Evolutionary conservation across 2,113 vertebrate species (phyloP), one percentile per base, ranked within the genome.

Genomic region (Pelusios castaneus): DNA sequence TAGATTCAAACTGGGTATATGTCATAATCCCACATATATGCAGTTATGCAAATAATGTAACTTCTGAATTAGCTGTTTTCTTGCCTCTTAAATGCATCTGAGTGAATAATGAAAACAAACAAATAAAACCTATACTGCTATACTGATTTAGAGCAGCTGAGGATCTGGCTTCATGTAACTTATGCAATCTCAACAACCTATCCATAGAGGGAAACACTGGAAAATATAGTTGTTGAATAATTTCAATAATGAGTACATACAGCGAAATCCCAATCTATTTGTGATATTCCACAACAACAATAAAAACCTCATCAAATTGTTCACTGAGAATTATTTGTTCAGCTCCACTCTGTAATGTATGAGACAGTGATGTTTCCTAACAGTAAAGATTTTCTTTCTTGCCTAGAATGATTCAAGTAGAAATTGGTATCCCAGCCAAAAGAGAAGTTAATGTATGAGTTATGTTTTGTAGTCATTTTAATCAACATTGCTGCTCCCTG

Each of bases 341-440:
- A 73, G 92, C 95, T 85, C 92, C 1, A 82, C 45, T 92, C 95
- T 91, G 93, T 95, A 96, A 95, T 94, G 94, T 95, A 94, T 96
- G 95, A 97, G 95, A 92, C 89, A 92, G 94, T 93, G 93, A 96
- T 95, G 93, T 95, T 97, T 97, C 95, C 77, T 31, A 82, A 87
- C 78, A 97, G 89, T 52, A 88, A 94, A 95, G 93, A 93, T 97
- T 96, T 97, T 96, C 94, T 93, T 97, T 96, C 94, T 96, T 91
- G 88, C 92, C 95, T 55, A 92, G 91, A 97, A 94, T 92, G 96
- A 90, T 93, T 96, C 73, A 29, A 80, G 80, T 91, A 96, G 91
- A 96, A n/a, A 97, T 96, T 95, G 89, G 97, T 96, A 97, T 97
- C 97, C 96, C 92, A 97, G 93, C 88, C 97, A 95, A 96, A 96